phyloP scores from a whole-genome alignment of 1,140 invertebrate species.

The Euura saliciscinereae region DNA sequence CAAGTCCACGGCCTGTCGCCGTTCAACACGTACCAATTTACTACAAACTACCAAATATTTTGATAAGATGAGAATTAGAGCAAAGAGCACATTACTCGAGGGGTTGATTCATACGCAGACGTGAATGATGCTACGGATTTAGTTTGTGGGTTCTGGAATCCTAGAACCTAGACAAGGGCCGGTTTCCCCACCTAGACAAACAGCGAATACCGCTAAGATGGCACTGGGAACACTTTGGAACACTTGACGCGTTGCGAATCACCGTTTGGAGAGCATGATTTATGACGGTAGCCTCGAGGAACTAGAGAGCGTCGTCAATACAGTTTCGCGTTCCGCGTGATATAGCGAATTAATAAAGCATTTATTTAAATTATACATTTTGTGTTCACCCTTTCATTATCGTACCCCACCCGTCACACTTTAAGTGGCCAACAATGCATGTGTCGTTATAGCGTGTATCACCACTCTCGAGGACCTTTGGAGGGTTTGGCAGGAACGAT shows the following conservation, averaged over 20 bases:
- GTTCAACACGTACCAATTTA: constrained; percentile 34
- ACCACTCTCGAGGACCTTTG: background rate
- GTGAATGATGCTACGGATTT: no score
- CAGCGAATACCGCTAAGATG: background rate
- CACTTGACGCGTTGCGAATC: background rate
- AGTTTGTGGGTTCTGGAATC: no score
- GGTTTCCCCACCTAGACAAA: background rate
- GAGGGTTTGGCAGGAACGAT: background rate
- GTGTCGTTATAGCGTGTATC: background rate
- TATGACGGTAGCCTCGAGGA: constrained; percentile 4
- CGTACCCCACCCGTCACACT: background rate
- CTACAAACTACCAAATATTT: constrained; percentile 32
- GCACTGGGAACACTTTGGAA: constrained; percentile 3
- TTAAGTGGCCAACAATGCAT: constrained; percentile 4
- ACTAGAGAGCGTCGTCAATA: background rate
- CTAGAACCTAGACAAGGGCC: background rate
- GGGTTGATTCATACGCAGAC: no score
- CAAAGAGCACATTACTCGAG: no score
- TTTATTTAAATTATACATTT: constrained; percentile 14
- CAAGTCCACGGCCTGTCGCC: constrained; percentile 34
- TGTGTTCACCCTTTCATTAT: constrained; percentile 10
- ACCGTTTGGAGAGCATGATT: constrained; percentile 9
- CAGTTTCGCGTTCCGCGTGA: constrained; percentile 11
- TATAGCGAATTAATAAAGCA: constrained; percentile 14
- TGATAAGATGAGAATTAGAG: constrained; percentile 37